A percentile compares a stretch with the other conserved stretches of the same genome.
These are phyloP conservation scores for Aporrectodea caliginosa DNA, from an alignment of 1,140 invertebrate genomes.

Conservation along the genomic window DNA sequence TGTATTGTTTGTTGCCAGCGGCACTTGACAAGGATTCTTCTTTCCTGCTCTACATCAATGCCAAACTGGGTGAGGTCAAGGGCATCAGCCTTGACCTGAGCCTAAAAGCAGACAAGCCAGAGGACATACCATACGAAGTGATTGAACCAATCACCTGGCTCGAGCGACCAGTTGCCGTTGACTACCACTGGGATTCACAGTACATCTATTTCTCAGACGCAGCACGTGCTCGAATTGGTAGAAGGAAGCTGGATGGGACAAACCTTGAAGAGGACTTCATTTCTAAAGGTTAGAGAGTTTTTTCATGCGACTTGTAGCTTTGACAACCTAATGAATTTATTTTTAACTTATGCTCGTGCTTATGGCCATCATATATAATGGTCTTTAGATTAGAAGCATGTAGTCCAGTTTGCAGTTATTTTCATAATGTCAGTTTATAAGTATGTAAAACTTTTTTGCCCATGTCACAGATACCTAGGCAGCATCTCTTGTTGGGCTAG, in stretches of 20 bases:
- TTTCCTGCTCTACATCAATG: slow-evolving; percentile 66
- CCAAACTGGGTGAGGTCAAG: slow-evolving; percentile 64
- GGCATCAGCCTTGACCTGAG: slow-evolving; percentile 49
- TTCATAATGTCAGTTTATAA: too few species aligned
- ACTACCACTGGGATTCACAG: slow-evolving; percentile 65
- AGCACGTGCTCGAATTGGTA: slow-evolving; percentile 58
- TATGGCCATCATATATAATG: too few species aligned
- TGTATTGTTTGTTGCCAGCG: slow-evolving; percentile 53
- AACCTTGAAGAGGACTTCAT: slow-evolving; percentile 51
- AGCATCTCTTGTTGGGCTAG: too few species aligned
- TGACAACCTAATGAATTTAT: slow-evolving; percentile 4
- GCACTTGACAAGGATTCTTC: slow-evolving; percentile 52
- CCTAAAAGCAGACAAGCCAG: not conserved
- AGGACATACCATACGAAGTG: slow-evolving; percentile 55
- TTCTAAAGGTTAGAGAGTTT: slow-evolving; percentile 42
- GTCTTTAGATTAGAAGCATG: too few species aligned
- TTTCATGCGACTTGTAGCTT: not conserved
- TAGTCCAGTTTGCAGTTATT: too few species aligned
- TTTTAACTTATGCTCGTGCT: too few species aligned
- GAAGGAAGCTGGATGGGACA: slow-evolving; percentile 54
- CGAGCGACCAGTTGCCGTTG: slow-evolving; percentile 64
- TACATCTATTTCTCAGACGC: slow-evolving; percentile 69
- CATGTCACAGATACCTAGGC: too few species aligned
- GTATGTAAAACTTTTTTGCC: too few species aligned
- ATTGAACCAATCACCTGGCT: slow-evolving; percentile 67